Conservation (phyloP, 2,113 vertebrate genomes). For the Picathartes gymnocephalus region DNA sequence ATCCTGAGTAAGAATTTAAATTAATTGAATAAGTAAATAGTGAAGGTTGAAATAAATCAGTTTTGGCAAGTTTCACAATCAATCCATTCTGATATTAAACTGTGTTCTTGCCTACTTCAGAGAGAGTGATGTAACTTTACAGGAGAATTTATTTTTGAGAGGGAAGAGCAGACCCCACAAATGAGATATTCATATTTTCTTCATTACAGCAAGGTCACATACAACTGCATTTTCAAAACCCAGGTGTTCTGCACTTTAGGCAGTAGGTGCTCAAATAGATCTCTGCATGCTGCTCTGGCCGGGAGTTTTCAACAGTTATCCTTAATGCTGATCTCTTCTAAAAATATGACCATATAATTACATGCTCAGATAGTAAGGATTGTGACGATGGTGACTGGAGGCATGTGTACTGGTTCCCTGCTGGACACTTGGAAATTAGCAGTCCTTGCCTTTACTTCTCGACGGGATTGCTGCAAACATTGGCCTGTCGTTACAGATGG, state of each 20-base stretch:
- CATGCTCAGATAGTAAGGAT: constrained; percentile 31
- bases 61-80: neutral
- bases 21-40: neutral
- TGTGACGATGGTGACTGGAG: constrained; percentile 47
- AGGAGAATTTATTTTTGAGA: neutral
- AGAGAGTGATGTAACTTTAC: neutral
- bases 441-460: constrained; percentile 60
- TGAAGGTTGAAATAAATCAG: neutral
- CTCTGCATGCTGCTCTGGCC: neutral
- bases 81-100: neutral
- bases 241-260: constrained; percentile 27
- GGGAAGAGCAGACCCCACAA: neutral
- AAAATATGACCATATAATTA: constrained; percentile 54
- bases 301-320: constrained; percentile 35
- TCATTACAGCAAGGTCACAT: constrained; percentile 22
- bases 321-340: constrained; percentile 48
- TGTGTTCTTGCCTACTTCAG: neutral
- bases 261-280: constrained; percentile 18
- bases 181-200: constrained; percentile 23
- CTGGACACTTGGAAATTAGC: constrained; percentile 59
- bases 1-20: neutral
- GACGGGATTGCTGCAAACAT: constrained; percentile 19
- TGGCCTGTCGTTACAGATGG: constrained; percentile 41
- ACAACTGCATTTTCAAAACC: neutral
- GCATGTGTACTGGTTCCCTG: constrained; percentile 46